Evolutionary conservation across 2,797 vertebrate species (phyloP), one percentile per base, ranked within the genome.

Genomic region (Lepus townsendii): DNA sequence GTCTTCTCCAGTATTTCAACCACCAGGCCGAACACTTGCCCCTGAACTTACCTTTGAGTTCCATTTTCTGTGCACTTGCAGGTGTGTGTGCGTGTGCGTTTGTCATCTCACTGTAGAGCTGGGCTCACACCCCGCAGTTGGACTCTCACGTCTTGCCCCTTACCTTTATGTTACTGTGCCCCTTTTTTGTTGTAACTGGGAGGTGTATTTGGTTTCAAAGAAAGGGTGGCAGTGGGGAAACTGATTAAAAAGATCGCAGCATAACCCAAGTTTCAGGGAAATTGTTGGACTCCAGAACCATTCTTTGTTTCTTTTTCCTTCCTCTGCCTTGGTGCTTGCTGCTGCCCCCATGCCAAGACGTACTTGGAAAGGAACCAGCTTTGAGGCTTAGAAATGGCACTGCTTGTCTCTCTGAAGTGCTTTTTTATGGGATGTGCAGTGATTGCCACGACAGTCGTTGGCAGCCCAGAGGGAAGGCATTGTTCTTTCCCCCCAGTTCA

Each of bases 301-400:
- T 26, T 24, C 24, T 57, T 78, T 5, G 2, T 57, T 52, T 32
- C 14, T 52, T 1, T 11, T 75, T 42, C 4, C 19, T 57, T 66
- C 63, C 38, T 38, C 20, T 73, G 26, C 38, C 26, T 50, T 7
- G 35, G 50, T 50, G 71, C 88, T 42, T 35, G 57, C 38, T 19
- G 4, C 26, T 2, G 22, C 50, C 2, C 0, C 54, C 1, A 0
- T 63, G 60, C 30, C 6, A 12, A 30, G 32, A 71, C 7, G 0
- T 5, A 52, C 75, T 84, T 52, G 20, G 60, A 38, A 54, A 72
- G 78, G 83, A 73, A 27, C 6, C 62, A 32, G 63, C 71, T 86
- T 35, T 63, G 76, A 30, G 47, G 30, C 62, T 76, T 47, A 42
- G n/a, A 83, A 88, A 52, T 73, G 62, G 32, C 35, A 65, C 4